Evolutionary conservation across 92 coral and sea anemone species (phyloP), one percentile per base, ranked within the genome.

Genomic region (Porites cylindrica): DNA sequence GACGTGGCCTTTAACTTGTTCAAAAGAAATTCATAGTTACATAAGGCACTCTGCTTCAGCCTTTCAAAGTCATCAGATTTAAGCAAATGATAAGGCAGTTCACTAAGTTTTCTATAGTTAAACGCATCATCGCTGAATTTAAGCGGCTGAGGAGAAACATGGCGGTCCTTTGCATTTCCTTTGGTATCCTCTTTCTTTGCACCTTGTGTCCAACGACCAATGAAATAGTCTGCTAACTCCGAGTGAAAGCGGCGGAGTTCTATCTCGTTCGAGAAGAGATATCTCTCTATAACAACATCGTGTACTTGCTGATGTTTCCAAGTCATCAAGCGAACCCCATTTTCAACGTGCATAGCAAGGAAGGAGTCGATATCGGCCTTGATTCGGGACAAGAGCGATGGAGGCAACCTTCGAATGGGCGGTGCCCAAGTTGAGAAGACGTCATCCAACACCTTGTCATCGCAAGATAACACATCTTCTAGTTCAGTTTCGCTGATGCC

Each of bases 241-340:
- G 89, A 85, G 82, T 95, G 98, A 58, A 88, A 85, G 47, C 90
- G 84, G 64, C 76, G 76, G 67, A 91, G 78, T 61, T 88, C 95
- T 50, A 64, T 88, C 43, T 86, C 91, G 66, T 86, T 83, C 9
- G 90, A 72, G 53, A 90, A 91, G 51, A 97, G 88, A 81, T 95
- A 97, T 67, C 96, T 85, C 88, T 94, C 96, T 63, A 87, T 81
- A 13, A 97, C 98, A 43, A 95, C 91, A 43, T 97, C 96, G 23
- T 93, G 93, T 79, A 97, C 88, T 62, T 93, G 92, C 70, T 92
- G 95, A 77, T 97, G 95, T n/a, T 82, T 85, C 99, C 99, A 97
- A 43, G 97, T 92, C 62, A 93, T 60, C 75, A 97, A 78, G 7
- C 92, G 91, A 80, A 90, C 91, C 14, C 98, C 98, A 79, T 97